These are phyloP conservation scores for Crotalus horridus DNA, from an alignment of 2,113 vertebrate genomes.

Conservation along the genomic window DNA sequence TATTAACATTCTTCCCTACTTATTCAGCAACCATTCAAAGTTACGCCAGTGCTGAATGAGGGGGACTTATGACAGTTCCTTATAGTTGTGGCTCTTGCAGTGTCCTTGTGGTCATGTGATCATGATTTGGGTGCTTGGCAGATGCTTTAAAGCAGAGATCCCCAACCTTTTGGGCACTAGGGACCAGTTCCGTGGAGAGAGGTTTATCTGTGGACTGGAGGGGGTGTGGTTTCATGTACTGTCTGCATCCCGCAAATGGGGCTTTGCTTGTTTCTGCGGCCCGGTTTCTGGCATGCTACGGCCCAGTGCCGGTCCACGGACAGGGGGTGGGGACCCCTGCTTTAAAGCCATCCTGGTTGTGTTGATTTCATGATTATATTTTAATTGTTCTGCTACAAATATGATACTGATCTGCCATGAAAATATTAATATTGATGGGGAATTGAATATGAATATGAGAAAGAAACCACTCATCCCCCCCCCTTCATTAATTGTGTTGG, in stretches of 20 bases:
- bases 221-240: too few relatives aligned
- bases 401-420: background rate
- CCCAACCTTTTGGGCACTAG: too few relatives aligned
- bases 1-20: background rate
- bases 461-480: background rate
- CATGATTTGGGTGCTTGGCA: background rate
- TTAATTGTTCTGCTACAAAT: background rate
- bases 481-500: background rate
- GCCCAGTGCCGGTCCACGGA: too few relatives aligned
- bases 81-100: background rate
- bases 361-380: fast-evolving
- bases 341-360: background rate
- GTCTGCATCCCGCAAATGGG: too few relatives aligned
- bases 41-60: background rate
- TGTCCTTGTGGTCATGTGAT: background rate
- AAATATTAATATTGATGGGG: background rate
- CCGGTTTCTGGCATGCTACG: too few relatives aligned
- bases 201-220: too few relatives aligned
- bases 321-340: too few relatives aligned
- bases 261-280: too few relatives aligned
- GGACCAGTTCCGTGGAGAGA: too few relatives aligned
- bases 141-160: background rate
- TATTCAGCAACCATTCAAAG: background rate
- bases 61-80: background rate
- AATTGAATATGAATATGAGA: background rate